A percentile compares a stretch with the other conserved stretches of the same genome.
phyloP scores from a whole-genome alignment of 2,888 invertebrate species.

The Polymixis flavicincta region DNA sequence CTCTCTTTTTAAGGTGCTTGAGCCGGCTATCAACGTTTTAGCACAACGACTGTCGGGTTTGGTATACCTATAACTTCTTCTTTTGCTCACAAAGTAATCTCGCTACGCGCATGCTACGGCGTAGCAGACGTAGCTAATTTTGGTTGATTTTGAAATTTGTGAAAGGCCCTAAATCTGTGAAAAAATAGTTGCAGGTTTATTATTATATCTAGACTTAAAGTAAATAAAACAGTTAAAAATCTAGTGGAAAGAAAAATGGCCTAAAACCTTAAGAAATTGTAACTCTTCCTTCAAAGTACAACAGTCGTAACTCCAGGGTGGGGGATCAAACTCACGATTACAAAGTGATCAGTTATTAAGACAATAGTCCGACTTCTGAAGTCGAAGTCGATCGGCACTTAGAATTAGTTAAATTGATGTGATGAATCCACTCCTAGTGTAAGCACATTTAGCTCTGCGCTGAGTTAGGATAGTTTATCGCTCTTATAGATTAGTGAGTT shows the following conservation, averaged over 20 bases:
- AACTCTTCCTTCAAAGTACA: neutral
- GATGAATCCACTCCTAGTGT: conserved; percentile 50
- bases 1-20: no score
- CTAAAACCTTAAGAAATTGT: neutral
- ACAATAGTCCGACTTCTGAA: conserved; percentile 52
- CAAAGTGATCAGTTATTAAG: conserved; percentile 53
- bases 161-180: neutral
- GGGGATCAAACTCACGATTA: conserved; percentile 15
- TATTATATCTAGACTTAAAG: no score
- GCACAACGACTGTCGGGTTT: no score
- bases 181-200: neutral
- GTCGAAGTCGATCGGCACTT: conserved; percentile 48
- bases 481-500: conserved; percentile 47
- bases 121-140: neutral
- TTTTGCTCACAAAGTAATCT: neutral
- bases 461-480: conserved; percentile 53
- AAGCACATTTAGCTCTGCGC: conserved; percentile 54
- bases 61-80: no score
- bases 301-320: neutral
- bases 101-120: conserved; percentile 8
- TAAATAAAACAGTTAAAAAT: neutral
- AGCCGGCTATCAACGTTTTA: no score
- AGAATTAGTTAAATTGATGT: conserved; percentile 63
- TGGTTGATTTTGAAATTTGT: neutral
- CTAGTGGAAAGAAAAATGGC: neutral